Percentiles rank a stretch among this genome's conserved stretches.
Conservation (phyloP, 2,888 invertebrate species). For the Diarsia brunnea region DNA sequence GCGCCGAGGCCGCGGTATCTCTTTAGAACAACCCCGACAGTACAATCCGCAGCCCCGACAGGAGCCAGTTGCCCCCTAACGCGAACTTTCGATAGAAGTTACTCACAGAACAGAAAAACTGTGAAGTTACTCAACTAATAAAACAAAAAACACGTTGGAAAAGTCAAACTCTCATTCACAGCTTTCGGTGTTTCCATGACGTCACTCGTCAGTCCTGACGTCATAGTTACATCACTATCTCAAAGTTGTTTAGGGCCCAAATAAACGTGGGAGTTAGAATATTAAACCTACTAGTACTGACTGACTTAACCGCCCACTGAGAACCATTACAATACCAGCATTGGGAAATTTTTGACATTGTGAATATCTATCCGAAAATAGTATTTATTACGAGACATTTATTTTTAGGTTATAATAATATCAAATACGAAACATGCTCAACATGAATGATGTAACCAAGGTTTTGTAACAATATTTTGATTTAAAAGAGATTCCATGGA, state of each 20-base stretch:
- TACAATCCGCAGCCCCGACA: too few species aligned
- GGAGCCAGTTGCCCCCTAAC: too few species aligned
- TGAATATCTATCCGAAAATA: neutral
- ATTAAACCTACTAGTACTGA: slow-evolving; percentile 1
- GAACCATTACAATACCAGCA: neutral
- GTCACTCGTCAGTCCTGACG: slow-evolving; percentile 18
- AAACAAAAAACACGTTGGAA: neutral
- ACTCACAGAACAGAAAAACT: too few species aligned
- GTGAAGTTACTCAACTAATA: too few species aligned
- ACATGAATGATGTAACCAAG: too few species aligned
- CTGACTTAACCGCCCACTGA: slow-evolving; percentile 33
- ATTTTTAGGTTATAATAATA: neutral
- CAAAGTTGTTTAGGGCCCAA: slow-evolving; percentile 14
- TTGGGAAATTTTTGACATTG: neutral
- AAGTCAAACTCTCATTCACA: neutral
- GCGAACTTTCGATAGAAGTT: too few species aligned
- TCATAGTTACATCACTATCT: slow-evolving; percentile 34
- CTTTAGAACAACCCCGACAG: too few species aligned
- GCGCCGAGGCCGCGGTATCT: too few species aligned
- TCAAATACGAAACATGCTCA: too few species aligned
- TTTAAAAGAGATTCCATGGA: too few species aligned
- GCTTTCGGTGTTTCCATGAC: slow-evolving; percentile 19
- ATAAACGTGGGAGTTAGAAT: slow-evolving; percentile 20
- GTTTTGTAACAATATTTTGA: too few species aligned
- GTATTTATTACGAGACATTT: too few species aligned